Evolutionary conservation across 1,140 invertebrate genomes (phyloP), one percentile per base, ranked within the genome.

Genomic region (Musca vetustissima): DNA sequence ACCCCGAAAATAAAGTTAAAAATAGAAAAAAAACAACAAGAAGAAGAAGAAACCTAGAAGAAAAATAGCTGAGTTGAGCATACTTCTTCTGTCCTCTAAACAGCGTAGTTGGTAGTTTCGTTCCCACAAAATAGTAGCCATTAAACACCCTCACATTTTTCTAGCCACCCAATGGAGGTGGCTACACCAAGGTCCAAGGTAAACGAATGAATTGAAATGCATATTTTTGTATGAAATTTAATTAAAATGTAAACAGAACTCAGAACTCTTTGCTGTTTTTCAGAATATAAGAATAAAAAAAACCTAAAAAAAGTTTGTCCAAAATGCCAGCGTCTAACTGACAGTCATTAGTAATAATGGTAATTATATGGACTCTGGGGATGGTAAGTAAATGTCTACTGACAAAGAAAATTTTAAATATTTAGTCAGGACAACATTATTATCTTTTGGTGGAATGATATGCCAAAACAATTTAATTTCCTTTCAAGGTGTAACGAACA

Each of bases 241-340:
- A 61, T 61, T 61, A 61, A 61, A 61, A 61, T 61, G 57, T 61
- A 61, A 61, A 61, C 57, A 61, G 28, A 43, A 61, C 57, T 13
- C 1, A n/a, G 22, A 24, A 28, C 49, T 32, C 28, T 28, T 32
- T 24, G 2, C 53, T 11, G 22, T 14, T 4, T 25, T 11, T 55
- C n/a, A n/a, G n/a, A n/a, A n/a, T n/a, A n/a, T n/a, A n/a, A n/a
- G n/a, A n/a, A n/a, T n/a, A n/a, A n/a, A n/a, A n/a, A n/a, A n/a
- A n/a, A n/a, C 19, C n/a, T 43, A n/a, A 19, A 43, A 61, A 52
- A 52, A 21, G 1, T 9, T 22, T 21, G 49, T 6, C 28, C 36
- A 43, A 61, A 61, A 17, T 25, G 32, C 57, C 13, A 32, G 17
- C 9, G 32, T 25, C 22, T 19, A 59, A 36, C 13, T 36, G 28